Base-by-base conservation (phyloP, 2,888 invertebrate genomes). In the Pasiphila rectangulata region DNA sequence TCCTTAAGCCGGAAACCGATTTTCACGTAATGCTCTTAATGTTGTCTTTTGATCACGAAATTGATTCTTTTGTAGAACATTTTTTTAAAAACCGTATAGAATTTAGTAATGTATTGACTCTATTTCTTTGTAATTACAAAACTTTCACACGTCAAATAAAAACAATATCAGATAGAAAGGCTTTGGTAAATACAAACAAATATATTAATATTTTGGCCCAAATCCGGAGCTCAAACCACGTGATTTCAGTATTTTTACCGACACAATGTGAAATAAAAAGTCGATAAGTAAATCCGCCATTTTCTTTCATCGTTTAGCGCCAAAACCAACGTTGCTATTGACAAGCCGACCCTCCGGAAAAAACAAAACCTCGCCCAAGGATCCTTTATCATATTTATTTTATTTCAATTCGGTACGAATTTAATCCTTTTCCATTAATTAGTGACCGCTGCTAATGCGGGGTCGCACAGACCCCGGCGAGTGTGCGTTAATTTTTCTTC, bases 371-470 rank as follows among this genome's bases (percentile, higher is more conserved):
- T 60, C 63, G 66, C 63, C 76, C 71, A 79, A 80, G 78, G 70
- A 75, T 75, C 77, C 83, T 79, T 84, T 79, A 83, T 86, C 87
- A 87, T 87, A 87, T 87, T 87, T 88, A 88, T 88, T 88, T 87
- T 87, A 87, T 87, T 88, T 87, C 85, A 83, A 86, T 87, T 85
- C 83, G 66, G 78, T 75, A 78, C 84, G 80, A 86, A 86, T 86
- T 87, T 87, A 88, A 88, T 87, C 87, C 87, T 86, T 86, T 87
- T 86, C 85, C 87, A 88, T 88, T 88, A 87, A 87, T 88, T 88
- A 87, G 87, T 87, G 87, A 81, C 83, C 83, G 82, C 75, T 74
- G 75, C 72, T 79, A 79, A 83, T 80, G 79, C 73, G 80, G 82
- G 79, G 75, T 69, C 21, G 67, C 51, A 57, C 51, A 32, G 76